Conservation (phyloP, 2,888 invertebrate species). For the Suillia variegata region DNA sequence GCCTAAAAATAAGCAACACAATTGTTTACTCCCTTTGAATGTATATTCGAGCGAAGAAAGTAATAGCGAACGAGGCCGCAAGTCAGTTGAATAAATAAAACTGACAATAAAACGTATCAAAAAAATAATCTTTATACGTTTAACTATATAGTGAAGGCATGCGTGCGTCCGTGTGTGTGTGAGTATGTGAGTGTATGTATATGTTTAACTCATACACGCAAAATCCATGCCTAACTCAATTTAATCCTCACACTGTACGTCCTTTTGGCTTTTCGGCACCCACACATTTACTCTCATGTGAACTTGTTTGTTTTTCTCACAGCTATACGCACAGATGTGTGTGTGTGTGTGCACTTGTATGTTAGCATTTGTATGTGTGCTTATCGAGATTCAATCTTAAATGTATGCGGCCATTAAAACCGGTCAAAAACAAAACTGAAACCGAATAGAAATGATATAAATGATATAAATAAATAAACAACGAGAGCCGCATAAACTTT, state of each 20-base stretch:
- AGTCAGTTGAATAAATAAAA: no score
- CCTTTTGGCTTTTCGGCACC: background rate
- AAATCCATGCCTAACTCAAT: background rate
- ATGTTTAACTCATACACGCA: background rate
- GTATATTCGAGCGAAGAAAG: no score
- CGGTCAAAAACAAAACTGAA: conserved; percentile 3
- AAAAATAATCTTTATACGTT: conserved; percentile 3
- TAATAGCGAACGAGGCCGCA: no score
- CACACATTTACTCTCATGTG: background rate
- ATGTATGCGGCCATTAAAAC: background rate
- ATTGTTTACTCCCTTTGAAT: no score
- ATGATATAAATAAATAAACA: background rate
- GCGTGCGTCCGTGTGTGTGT: background rate
- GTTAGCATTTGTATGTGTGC: background rate
- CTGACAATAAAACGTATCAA: background rate
- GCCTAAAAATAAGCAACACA: no score
- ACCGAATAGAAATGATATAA: no score
- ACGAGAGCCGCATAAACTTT: background rate
- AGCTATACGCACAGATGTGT: background rate
- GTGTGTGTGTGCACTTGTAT: background rate
- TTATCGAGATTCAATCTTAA: background rate
- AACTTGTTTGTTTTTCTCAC: background rate
- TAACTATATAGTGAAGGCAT: no score
- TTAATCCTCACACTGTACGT: background rate
- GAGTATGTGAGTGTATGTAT: background rate